These are phyloP conservation scores for Montipora capricornis DNA, from an alignment of 64 coral and sea anemone species.

Conservation along the genomic window DNA sequence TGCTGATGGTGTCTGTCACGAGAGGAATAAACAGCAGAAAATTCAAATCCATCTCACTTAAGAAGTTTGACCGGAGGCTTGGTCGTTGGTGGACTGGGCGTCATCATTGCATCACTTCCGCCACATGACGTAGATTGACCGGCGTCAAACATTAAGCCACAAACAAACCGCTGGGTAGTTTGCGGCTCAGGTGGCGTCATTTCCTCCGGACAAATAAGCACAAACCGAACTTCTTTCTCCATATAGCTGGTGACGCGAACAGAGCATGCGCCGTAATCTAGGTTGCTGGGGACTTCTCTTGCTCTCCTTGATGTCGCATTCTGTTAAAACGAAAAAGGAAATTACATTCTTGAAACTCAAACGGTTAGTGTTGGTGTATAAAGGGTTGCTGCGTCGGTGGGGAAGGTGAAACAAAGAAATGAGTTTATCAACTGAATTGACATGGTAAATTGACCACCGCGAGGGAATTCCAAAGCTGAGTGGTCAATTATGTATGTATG, in stretches of 20 bases:
- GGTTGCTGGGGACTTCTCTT: not conserved
- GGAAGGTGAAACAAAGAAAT: too few relatives aligned
- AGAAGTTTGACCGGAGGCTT: conserved; percentile 19
- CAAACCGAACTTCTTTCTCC: not conserved
- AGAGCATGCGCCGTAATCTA: conserved; percentile 65
- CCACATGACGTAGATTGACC: conserved; percentile 42
- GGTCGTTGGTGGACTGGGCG: conserved; percentile 46
- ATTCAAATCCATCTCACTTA: conserved; percentile 22
- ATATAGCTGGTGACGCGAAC: conserved; percentile 31
- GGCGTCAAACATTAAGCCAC: conserved; percentile 49
- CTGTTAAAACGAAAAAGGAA: not conserved
- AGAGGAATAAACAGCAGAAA: too few relatives aligned
- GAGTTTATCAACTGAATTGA: too few relatives aligned
- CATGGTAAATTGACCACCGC: too few relatives aligned
- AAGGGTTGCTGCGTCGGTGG: too few relatives aligned
- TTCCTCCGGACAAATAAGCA: conserved; percentile 56
- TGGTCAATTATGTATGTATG: too few relatives aligned
- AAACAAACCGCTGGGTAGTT: conserved; percentile 36
- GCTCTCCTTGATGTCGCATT: conserved; percentile 1
- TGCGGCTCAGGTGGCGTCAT: conserved; percentile 18
- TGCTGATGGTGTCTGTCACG: too few relatives aligned
- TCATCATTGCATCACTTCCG: conserved; percentile 1
- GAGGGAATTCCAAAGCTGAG: too few relatives aligned
- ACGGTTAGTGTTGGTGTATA: too few relatives aligned
- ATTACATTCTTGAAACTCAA: too few relatives aligned